Conservation (phyloP, 2,113 vertebrate genomes). For the Cyanoramphus novaezelandiae region DNA sequence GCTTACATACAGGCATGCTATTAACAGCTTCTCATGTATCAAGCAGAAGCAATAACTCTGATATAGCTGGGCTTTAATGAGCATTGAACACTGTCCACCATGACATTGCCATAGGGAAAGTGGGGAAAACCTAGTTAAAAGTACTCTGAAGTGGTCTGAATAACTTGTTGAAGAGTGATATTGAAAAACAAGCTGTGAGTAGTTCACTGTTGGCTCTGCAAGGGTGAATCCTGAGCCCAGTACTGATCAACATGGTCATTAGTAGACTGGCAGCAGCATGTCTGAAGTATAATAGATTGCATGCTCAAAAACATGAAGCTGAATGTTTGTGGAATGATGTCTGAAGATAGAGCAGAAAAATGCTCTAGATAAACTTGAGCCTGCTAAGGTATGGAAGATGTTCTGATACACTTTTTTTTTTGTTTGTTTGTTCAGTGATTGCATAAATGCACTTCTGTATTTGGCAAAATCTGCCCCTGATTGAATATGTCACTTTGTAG, state of each 20-base stretch:
- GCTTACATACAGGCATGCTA: background rate
- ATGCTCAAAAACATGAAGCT: background rate
- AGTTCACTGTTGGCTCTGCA: background rate
- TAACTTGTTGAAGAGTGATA: background rate
- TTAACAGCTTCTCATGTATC: background rate
- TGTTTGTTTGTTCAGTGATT: background rate
- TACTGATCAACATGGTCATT: background rate
- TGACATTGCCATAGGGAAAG: background rate
- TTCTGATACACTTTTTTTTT: background rate
- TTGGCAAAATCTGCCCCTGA: background rate
- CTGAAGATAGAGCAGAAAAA: background rate
- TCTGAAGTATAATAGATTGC: background rate
- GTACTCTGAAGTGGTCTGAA: background rate
- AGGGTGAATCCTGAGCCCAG: background rate
- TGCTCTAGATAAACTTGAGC: background rate
- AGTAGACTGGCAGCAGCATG: background rate
- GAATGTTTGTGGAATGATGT: background rate
- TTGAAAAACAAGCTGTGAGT: background rate
- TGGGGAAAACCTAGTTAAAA: background rate
- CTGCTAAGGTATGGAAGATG: background rate
- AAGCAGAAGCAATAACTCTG: background rate
- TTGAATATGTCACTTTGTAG: background rate
- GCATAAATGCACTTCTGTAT: background rate
- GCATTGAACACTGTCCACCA: background rate
- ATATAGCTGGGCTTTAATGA: background rate